phyloP scores from a whole-genome alignment of 1,140 invertebrate species.

The Neuroterus valhalla region DNA sequence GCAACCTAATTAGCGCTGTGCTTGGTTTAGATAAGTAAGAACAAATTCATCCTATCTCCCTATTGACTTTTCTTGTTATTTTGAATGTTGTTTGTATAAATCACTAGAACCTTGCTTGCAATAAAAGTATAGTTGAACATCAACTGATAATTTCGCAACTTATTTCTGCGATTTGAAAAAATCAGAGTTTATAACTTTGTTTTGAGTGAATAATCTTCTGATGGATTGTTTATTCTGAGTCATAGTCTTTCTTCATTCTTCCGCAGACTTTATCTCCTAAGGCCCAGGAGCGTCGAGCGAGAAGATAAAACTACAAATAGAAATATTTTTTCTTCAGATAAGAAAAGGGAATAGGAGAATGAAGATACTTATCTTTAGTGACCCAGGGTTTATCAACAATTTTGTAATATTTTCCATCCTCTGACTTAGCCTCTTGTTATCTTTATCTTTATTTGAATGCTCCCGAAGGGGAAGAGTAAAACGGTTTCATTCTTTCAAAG shows the following conservation, averaged over 20 bases:
- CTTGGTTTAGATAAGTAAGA: neutral
- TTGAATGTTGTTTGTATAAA: constrained; percentile 11
- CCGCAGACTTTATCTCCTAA: neutral
- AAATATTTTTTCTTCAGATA: neutral
- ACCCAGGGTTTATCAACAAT: constrained; percentile 56
- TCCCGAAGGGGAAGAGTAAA: constrained; percentile 22
- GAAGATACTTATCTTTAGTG: constrained; percentile 26
- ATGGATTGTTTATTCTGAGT: neutral
- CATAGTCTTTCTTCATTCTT: neutral
- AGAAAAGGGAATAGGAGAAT: constrained; percentile 15
- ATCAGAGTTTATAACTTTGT: neutral
- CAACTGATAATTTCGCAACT: neutral
- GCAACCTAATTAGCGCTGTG: constrained; percentile 58
- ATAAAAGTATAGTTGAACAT: constrained; percentile 24
- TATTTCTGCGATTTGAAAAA: constrained; percentile 14
- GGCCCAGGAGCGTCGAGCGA: neutral
- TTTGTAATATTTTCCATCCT: constrained; percentile 58
- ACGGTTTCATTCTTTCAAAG: constrained; percentile 26
- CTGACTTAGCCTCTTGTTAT: constrained; percentile 36
- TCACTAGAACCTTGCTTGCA: neutral
- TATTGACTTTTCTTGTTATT: constrained; percentile 1
- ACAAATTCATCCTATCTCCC: neutral
- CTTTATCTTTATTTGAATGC: constrained; percentile 42
- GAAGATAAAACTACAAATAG: neutral
- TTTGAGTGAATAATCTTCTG: neutral